A percentile compares a stretch with the other conserved stretches of the same genome.
phyloP scores from a whole-genome alignment of 2,888 invertebrate genomes.

The Nomada fucata region DNA sequence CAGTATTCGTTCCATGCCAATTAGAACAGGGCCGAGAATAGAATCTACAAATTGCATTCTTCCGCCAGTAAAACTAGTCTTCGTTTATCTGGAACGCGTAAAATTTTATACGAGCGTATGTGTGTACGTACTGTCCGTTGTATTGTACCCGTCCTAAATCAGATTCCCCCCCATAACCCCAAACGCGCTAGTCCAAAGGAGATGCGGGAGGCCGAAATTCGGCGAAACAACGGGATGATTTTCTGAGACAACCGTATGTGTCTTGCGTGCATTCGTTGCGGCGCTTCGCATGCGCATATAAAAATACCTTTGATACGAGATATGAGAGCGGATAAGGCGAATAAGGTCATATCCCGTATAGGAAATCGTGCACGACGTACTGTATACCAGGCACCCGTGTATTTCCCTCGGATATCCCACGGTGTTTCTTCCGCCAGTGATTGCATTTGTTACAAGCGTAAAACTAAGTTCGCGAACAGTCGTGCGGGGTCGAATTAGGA shows the following conservation, averaged over 20 bases:
- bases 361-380: conserved; percentile 58
- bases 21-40: too few species aligned
- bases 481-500: conserved; percentile 65
- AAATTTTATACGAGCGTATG: background rate
- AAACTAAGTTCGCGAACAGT: conserved; percentile 75
- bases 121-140: background rate
- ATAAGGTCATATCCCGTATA: conserved; percentile 56
- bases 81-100: background rate
- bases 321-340: conserved; percentile 52
- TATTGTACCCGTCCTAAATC: conserved; percentile 10
- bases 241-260: conserved; percentile 39
- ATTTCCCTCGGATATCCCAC: conserved; percentile 64
- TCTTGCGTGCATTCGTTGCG: background rate
- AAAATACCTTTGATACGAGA: conserved; percentile 49
- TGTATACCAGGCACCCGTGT: conserved; percentile 45
- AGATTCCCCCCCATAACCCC: conserved; percentile 18
- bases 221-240: conserved; percentile 20
- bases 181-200: background rate
- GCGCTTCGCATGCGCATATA: conserved; percentile 41
- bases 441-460: conserved; percentile 70
- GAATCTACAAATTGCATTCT: too few species aligned
- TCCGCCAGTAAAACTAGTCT: background rate
- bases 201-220: conserved; percentile 21
- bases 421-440: conserved; percentile 64
- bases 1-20: too few species aligned